Percentiles rank a stretch among this genome's conserved stretches.
Evolutionary conservation across 2,113 vertebrate species (phyloP).

Genomic region (Pomatorhinus ruficollis): DNA sequence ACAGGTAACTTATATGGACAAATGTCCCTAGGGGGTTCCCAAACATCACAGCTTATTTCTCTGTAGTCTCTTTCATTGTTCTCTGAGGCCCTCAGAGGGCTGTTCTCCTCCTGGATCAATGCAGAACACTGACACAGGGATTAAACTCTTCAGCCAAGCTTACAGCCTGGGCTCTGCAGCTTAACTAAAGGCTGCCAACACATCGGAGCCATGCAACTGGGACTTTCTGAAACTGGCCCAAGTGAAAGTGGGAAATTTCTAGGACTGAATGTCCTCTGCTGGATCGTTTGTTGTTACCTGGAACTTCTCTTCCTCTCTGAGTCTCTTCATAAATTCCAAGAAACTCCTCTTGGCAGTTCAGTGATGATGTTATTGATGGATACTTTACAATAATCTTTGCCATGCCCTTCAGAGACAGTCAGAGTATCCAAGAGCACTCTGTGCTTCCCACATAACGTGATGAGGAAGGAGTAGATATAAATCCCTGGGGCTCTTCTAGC

Average conservation of each 20-base stretch:
- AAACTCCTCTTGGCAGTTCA: not conserved
- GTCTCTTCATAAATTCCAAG: slow-evolving; percentile 8
- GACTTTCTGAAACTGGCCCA: not conserved
- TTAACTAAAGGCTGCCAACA: not conserved
- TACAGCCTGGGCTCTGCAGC: not conserved
- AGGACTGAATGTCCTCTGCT: not conserved
- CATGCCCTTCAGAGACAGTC: not conserved
- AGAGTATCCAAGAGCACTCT: not conserved
- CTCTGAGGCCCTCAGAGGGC: not conserved
- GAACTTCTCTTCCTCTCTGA: not conserved
- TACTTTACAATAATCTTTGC: not conserved
- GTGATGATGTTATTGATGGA: not conserved
- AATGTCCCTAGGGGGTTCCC: not conserved
- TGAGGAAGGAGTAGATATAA: not conserved
- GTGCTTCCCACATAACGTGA: not conserved
- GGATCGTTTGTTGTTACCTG: not conserved
- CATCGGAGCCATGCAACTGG: accelerated
- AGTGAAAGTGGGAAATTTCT: not conserved
- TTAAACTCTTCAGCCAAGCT: not conserved
- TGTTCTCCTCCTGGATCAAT: not conserved
- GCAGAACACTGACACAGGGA: not conserved
- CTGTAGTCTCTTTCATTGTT: not conserved
- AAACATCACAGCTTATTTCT: not conserved
- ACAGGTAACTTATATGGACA: not conserved
- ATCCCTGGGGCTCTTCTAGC: not conserved